A percentile compares a stretch with the other conserved stretches of the same genome.
phyloP scores from a whole-genome alignment of 2,888 invertebrate genomes.

The Terebella lapidaria region DNA sequence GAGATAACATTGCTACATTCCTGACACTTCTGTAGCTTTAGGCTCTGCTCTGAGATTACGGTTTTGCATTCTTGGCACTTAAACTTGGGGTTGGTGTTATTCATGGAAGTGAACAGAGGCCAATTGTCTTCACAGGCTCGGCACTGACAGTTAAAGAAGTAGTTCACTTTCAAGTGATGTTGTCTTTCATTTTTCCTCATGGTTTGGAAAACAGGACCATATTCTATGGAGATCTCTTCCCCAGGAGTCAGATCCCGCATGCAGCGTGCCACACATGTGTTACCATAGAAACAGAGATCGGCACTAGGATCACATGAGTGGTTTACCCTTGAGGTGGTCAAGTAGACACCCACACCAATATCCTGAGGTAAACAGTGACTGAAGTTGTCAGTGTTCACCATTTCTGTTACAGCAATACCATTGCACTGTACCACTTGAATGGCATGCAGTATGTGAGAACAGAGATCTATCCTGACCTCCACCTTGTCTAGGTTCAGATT shows the following conservation, averaged over 20 bases:
- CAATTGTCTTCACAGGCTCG: neutral
- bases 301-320: slow-evolving; percentile 3
- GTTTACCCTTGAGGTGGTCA: neutral
- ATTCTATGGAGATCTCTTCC: neutral
- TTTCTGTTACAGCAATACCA: neutral
- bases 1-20: neutral
- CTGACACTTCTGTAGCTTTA: neutral
- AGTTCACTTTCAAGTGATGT: neutral
- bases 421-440: slow-evolving; percentile 4
- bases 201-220: neutral
- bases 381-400: neutral
- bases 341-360: slow-evolving; percentile 1
- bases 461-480: neutral
- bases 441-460: neutral
- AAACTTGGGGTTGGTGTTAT: neutral
- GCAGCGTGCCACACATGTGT: neutral
- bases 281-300: neutral
- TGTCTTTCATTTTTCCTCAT: neutral
- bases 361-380: neutral
- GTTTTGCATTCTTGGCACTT: neutral
- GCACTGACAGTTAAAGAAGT: slow-evolving; percentile 2
- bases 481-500: neutral
- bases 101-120: neutral
- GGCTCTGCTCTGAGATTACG: neutral
- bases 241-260: neutral